These are phyloP conservation scores for Trididemnum nubilum DNA, from an alignment of 23 tunicate genomes.

Conservation along the genomic window DNA sequence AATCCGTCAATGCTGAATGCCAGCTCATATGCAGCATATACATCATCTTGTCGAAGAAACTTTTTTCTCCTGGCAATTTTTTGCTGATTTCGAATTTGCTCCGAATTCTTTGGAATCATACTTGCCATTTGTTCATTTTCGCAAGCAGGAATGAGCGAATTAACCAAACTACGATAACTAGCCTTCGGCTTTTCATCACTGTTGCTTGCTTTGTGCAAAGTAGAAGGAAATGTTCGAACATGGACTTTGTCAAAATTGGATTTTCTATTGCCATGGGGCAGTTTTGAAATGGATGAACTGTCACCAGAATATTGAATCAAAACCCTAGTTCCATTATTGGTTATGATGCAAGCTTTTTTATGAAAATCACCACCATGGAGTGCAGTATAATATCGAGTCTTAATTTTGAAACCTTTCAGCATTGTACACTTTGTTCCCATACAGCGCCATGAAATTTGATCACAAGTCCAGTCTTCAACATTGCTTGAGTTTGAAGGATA, in stretches of 20 bases:
- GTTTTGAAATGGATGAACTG: background rate
- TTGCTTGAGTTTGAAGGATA: background rate
- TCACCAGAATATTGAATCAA: background rate
- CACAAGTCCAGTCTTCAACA: conserved; percentile 25
- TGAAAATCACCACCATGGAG: background rate
- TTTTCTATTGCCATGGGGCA: background rate
- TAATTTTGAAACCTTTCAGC: background rate
- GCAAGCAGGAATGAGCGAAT: background rate
- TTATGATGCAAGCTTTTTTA: background rate
- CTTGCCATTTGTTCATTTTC: background rate
- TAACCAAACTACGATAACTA: background rate
- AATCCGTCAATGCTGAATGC: background rate
- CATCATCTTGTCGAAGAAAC: background rate
- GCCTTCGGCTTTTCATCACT: background rate
- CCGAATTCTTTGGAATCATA: background rate
- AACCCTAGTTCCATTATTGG: background rate
- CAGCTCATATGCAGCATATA: conserved; percentile 7
- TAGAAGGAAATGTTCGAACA: conserved; percentile 15
- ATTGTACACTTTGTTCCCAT: background rate
- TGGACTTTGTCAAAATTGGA: background rate
- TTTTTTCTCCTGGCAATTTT: background rate
- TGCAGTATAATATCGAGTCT: background rate
- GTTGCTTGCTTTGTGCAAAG: background rate
- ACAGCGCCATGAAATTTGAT: conserved; percentile 2
- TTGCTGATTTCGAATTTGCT: background rate